phyloP scores from a whole-genome alignment of 2,113 vertebrate species.

The Helogale parvula region DNA sequence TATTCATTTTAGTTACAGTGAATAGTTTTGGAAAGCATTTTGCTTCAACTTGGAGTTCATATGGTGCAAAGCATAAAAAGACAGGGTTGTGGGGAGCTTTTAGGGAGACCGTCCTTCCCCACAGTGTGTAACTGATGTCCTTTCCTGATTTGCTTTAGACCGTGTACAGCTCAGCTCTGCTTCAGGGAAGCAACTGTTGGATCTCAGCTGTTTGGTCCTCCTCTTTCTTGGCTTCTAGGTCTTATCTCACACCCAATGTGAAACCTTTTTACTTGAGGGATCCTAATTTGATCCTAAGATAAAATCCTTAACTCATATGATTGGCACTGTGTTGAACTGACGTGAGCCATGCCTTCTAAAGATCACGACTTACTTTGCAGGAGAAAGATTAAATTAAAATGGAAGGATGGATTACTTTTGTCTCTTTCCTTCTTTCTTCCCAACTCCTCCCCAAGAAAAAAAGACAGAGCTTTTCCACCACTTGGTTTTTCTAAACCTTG shows the following conservation, averaged over 20 bases:
- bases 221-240: background rate
- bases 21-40: conserved; percentile 6
- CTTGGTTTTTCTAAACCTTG: conserved; percentile 3
- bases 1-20: conserved; percentile 26
- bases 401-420: background rate
- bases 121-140: too few relatives aligned
- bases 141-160: background rate
- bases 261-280: background rate
- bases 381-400: background rate
- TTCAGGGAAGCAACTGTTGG: background rate
- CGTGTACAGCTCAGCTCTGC: background rate
- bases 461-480: background rate
- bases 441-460: background rate
- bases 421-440: background rate
- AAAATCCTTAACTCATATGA: background rate
- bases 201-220: background rate
- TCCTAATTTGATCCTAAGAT: background rate
- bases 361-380: background rate
- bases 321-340: background rate
- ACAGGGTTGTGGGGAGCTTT: background rate
- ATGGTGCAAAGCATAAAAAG: background rate
- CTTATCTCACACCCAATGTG: background rate
- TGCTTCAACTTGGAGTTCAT: background rate
- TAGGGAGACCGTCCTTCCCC: background rate
- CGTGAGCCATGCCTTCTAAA: background rate